phyloP scores from a whole-genome alignment of 2,113 vertebrate genomes.

The Poeciliopsis turrubarensis region DNA sequence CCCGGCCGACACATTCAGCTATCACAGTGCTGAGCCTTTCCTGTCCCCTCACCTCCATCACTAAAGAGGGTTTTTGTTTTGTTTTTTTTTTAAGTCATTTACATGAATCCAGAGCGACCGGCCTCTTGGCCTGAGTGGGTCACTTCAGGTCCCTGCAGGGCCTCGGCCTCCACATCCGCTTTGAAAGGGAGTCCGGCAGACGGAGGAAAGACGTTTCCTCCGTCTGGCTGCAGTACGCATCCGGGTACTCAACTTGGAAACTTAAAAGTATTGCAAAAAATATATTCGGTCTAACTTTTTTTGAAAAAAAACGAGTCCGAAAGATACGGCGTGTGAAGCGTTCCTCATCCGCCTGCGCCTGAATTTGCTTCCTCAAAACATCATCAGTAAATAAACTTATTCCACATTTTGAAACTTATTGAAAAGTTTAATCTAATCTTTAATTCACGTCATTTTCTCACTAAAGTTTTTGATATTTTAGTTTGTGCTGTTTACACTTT shows the following conservation, averaged over 20 bases:
- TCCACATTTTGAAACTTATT: too few species aligned
- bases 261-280: neutral
- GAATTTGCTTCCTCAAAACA: too few species aligned
- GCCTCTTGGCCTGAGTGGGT: constrained; percentile 28
- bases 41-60: constrained; percentile 51
- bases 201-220: constrained; percentile 45
- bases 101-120: constrained; percentile 21
- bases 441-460: too few species aligned
- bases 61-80: constrained; percentile 74
- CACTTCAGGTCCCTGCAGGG: constrained; percentile 51
- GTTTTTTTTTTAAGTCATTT: constrained; percentile 47
- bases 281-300: neutral
- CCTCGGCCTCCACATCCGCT: constrained; percentile 65
- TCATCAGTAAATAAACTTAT: too few species aligned
- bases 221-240: constrained; percentile 78
- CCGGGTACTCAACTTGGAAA: neutral
- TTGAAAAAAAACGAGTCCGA: too few species aligned
- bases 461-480: too few species aligned
- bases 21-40: constrained; percentile 54
- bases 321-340: too few species aligned
- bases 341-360: too few species aligned
- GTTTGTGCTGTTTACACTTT: too few species aligned
- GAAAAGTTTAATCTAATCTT: too few species aligned
- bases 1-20: constrained; percentile 68
- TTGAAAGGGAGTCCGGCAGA: constrained; percentile 50